These are phyloP conservation scores for Poicephalus meyeri DNA, from an alignment of 2,113 vertebrate genomes.

Conservation along the genomic window DNA sequence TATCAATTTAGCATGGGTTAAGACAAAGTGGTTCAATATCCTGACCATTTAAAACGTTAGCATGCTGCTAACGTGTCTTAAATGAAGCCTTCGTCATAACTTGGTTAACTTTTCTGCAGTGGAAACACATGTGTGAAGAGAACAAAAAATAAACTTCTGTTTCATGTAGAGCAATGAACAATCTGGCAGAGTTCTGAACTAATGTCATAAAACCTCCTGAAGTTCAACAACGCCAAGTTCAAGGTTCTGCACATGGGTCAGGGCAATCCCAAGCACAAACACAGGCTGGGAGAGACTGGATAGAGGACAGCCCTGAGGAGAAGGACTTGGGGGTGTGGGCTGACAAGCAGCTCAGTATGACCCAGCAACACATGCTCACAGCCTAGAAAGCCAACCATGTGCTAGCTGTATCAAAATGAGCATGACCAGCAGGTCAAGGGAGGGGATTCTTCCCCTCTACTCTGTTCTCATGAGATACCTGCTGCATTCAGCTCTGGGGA, in stretches of 20 bases:
- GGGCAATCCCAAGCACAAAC: not conserved
- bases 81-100: not conserved
- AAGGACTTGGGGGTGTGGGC: not conserved
- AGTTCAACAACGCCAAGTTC: not conserved
- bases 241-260: not conserved
- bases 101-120: not conserved
- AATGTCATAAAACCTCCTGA: not conserved
- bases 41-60: not conserved
- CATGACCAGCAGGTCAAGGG: not conserved
- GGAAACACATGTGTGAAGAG: rapidly evolving
- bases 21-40: not conserved
- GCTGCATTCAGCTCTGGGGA: not conserved
- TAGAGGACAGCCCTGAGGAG: not conserved
- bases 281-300: not conserved
- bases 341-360: not conserved
- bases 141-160: not conserved
- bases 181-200: not conserved
- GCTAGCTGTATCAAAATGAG: not conserved
- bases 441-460: not conserved
- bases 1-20: not conserved
- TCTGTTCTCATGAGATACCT: not conserved
- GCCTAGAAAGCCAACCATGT: not conserved
- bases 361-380: not conserved
- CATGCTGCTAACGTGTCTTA: not conserved
- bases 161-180: not conserved